Conservation (phyloP, 2,797 vertebrate species). For the Sebastes trivittatus region DNA sequence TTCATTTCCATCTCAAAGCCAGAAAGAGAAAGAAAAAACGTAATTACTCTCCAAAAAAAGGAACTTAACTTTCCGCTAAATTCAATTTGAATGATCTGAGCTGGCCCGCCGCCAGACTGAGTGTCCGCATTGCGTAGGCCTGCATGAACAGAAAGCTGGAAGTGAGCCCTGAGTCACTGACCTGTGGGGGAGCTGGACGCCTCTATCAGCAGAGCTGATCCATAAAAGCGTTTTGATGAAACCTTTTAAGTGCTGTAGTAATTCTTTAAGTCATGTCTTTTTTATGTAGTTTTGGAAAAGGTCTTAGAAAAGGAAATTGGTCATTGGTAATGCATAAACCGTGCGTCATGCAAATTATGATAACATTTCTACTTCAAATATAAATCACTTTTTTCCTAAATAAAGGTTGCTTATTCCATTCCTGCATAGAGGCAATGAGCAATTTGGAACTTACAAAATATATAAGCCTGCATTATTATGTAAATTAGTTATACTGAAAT, state of each 20-base stretch:
- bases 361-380: not conserved
- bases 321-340: not conserved
- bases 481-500: not conserved
- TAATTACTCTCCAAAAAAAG: slow-evolving; percentile 49
- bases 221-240: slow-evolving; percentile 66
- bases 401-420: not conserved
- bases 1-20: slow-evolving; percentile 56
- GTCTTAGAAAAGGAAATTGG: not conserved
- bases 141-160: slow-evolving; percentile 52
- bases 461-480: not conserved
- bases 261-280: slow-evolving; percentile 33
- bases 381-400: not conserved
- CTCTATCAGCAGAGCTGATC: slow-evolving; percentile 64
- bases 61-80: slow-evolving; percentile 56
- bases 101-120: slow-evolving; percentile 55
- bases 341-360: not conserved
- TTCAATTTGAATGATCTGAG: slow-evolving; percentile 61
- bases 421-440: not conserved
- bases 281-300: slow-evolving; percentile 22
- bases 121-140: slow-evolving; percentile 74
- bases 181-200: slow-evolving; percentile 45
- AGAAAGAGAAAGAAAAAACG: slow-evolving; percentile 44
- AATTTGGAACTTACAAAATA: not conserved
- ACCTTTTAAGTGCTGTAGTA: slow-evolving; percentile 50
- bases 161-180: slow-evolving; percentile 58